These are phyloP conservation scores for Saturnia japonica DNA, from an alignment of 2,888 invertebrate species.

Conservation along the genomic window DNA sequence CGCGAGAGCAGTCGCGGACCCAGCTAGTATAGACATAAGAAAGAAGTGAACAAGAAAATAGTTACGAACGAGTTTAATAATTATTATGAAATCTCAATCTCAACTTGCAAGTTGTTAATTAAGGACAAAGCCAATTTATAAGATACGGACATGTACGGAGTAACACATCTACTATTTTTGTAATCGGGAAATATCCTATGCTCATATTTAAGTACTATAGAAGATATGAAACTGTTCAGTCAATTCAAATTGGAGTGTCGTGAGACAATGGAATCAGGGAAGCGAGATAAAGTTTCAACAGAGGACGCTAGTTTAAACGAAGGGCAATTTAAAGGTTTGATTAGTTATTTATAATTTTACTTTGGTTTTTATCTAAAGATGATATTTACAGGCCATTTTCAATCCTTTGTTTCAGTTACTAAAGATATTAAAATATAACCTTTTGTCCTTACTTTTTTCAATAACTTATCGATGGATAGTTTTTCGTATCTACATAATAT, in stretches of 20 bases:
- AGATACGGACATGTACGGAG: not conserved
- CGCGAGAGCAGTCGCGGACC: too few relatives aligned
- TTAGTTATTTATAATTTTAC: not conserved
- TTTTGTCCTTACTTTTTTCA: too few relatives aligned
- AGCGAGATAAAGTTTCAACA: not conserved
- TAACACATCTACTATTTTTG: not conserved
- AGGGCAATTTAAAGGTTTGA: not conserved
- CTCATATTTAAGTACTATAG: not conserved
- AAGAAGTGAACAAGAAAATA: not conserved
- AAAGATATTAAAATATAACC: too few relatives aligned
- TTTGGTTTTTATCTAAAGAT: not conserved
- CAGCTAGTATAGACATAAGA: too few relatives aligned
- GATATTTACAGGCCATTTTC: too few relatives aligned
- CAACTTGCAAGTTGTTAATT: not conserved
- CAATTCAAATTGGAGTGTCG: not conserved
- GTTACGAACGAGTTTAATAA: not conserved
- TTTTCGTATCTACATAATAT: too few relatives aligned
- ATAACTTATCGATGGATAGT: too few relatives aligned
- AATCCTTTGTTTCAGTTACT: too few relatives aligned
- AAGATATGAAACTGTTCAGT: constrained; percentile 10
- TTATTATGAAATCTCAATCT: not conserved
- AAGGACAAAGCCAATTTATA: not conserved
- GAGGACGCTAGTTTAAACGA: not conserved
- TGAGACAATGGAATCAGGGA: not conserved
- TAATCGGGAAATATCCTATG: not conserved